These are phyloP conservation scores for Xenopus laevis DNA, from an alignment of 2,113 vertebrate genomes.

Conservation along the genomic window DNA sequence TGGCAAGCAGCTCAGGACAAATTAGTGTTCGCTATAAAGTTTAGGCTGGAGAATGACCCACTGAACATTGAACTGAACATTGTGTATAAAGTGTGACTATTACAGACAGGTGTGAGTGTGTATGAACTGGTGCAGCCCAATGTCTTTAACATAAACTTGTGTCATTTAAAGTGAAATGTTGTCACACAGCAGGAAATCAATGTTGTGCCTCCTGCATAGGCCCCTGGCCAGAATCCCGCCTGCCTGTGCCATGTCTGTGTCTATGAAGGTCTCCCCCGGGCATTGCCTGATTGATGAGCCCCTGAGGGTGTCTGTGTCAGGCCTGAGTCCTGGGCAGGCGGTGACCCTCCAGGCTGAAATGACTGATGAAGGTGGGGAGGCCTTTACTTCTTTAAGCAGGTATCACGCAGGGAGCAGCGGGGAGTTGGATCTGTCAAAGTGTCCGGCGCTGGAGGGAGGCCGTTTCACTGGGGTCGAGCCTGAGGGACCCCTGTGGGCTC, in stretches of 20 bases:
- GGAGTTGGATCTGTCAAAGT: conserved; percentile 48
- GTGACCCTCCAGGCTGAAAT: conserved; percentile 57
- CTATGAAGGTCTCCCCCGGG: conserved; percentile 36
- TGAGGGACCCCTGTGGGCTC: conserved; percentile 62
- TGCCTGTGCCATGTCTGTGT: neutral
- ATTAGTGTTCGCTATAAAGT: too few relatives aligned
- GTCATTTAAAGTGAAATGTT: too few relatives aligned
- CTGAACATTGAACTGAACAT: too few relatives aligned
- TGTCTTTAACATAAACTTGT: too few relatives aligned
- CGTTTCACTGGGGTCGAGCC: conserved; percentile 63
- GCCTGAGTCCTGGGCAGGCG: conserved; percentile 52
- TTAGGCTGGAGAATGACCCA: too few relatives aligned
- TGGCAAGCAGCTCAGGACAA: too few relatives aligned
- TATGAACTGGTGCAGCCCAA: too few relatives aligned
- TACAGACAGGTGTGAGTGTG: too few relatives aligned
- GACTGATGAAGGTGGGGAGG: conserved; percentile 52
- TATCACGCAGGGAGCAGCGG: conserved; percentile 48
- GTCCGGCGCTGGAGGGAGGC: conserved; percentile 59
- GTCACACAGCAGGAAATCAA: too few relatives aligned
- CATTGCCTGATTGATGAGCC: conserved; percentile 61
- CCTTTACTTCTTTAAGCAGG: conserved; percentile 49
- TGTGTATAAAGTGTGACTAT: too few relatives aligned
- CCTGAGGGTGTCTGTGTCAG: conserved; percentile 52
- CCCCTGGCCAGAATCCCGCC: neutral
- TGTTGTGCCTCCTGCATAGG: fast-evolving